Base-by-base conservation (phyloP, 1,140 invertebrate species). In the Drosophila tropicalis region DNA sequence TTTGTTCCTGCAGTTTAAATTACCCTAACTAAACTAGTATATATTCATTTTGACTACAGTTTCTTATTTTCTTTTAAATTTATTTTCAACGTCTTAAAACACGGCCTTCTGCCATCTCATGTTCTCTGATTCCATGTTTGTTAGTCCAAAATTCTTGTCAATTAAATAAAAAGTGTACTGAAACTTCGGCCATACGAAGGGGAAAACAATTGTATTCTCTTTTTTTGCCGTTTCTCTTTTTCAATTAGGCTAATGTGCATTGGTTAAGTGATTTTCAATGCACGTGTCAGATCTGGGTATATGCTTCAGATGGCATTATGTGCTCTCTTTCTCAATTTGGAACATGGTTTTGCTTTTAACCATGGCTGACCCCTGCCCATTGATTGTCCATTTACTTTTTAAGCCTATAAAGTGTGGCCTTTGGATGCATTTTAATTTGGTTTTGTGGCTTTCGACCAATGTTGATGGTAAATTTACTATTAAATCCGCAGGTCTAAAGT, bases 301-400 rank as follows among this genome's bases (percentile, higher is more conserved):
- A 22, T n/a, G 29, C 6, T 6, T 7, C 9, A 22, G 9, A 19
- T 51, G 57, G 12, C 13, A 7, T 13, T 9, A 9, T 39, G 29
- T 2, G 1, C 15, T 5, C 25, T n/a, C 44, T 32, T 5, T 57
- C 29, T 6, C 66, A 66, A 62, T 40, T 63, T 72, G 76, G 63
- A 72, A 86, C 83, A 86, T 83, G 69, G 55, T 71, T 76, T 72
- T 76, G 69, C 82, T 86, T 82, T 86, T 79, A 87, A 76, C 67
- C 36, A 56, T 9, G 63, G 39, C 55, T 67, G 65, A 55, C 22
- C 29, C 41, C 56, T 69, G 54, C 25, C 25, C 25, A 29, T 5
- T 29, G 1, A 29, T 29, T 29, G 25, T 25, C 4, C 3, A 5
- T 2, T 22, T 22, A 1, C 1, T 22, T 22, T 3, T 29, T 5